Percentiles rank a stretch among this genome's conserved stretches.
Evolutionary conservation across 2,113 vertebrate species (phyloP).

Genomic region (Cyprinus carpio): DNA sequence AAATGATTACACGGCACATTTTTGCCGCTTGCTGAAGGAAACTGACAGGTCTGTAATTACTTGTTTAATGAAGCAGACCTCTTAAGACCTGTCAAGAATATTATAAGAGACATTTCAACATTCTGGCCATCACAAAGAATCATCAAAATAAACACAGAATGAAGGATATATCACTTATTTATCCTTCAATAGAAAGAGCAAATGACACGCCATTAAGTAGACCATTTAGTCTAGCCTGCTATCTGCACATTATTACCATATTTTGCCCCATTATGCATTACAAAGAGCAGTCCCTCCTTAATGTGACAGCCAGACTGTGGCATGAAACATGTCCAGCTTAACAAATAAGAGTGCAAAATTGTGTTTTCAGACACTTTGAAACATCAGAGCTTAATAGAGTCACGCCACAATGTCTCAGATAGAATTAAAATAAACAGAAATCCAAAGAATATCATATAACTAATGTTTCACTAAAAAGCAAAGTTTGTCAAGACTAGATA

Average conservation of each 20-base stretch:
- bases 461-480: background rate
- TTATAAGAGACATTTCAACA: slow-evolving; percentile 30
- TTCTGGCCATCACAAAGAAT: slow-evolving; percentile 34
- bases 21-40: slow-evolving; percentile 21
- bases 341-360: background rate
- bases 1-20: slow-evolving; percentile 46
- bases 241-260: slow-evolving; percentile 30
- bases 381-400: slow-evolving; percentile 20
- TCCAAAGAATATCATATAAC: background rate
- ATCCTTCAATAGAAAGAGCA: slow-evolving; percentile 34
- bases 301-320: slow-evolving; percentile 23
- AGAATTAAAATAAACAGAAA: background rate
- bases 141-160: slow-evolving; percentile 41
- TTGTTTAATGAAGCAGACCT: slow-evolving; percentile 45
- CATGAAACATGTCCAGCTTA: background rate
- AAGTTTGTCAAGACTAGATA: background rate
- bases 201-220: slow-evolving; percentile 20
- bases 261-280: slow-evolving; percentile 21
- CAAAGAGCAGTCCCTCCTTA: background rate
- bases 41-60: slow-evolving; percentile 46
- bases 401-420: background rate
- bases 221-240: background rate
- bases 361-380: slow-evolving; percentile 20
- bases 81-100: slow-evolving; percentile 33
- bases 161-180: slow-evolving; percentile 17